Evolutionary conservation across 1,140 invertebrate genomes (phyloP), one percentile per base, ranked within the genome.

Genomic region (Psilanteris sp.): DNA sequence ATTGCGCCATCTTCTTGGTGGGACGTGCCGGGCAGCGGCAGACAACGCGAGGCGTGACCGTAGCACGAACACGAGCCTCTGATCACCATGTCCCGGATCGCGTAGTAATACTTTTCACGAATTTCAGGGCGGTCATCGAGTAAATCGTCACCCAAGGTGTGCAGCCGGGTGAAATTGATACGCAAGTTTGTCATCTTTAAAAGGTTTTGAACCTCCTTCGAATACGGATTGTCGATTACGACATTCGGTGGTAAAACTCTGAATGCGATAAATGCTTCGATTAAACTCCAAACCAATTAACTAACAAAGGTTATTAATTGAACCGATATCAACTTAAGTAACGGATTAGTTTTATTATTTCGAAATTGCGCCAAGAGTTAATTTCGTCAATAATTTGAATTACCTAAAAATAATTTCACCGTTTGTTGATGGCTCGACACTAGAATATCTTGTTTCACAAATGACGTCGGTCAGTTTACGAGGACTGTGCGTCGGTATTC

Each of bases 11-110:
- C 95, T 14, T 92, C 91, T 24, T 85, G 39, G 0, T 5, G 3
- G 9, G 84, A 26, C 89, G 80, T 2, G 20, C 93, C 91, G 1
- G 93, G 91, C 72, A 97, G 85, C 0, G 97, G 96, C 15, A 99
- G 88, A 89, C 98, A 99, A 32, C 94, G 91, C 7, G 95, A 96
- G 3, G 98, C 98, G 86, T 99, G 98, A 8, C 98, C 98, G 86
- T 99, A 99, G 86, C 98, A 99, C 0, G 98, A 99, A 87, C 98
- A 99, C 8, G 96, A 98, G 0, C 98, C 98, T 77, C 98, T 90
- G 0, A 99, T 97, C 4, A 97, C 94, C 96, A 99, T 98, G 44
- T 96, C 93, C 75, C 92, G 92, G 18, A 96, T 91, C 1, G 93
- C 91, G 83, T 96, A 96, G 77, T 96, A 96, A 82, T 96, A 96